Percentiles rank a stretch among this genome's conserved stretches.
Conservation (phyloP, 30 jellyfish, hydroid and myxozoan species). For the Mastigias papua region DNA sequence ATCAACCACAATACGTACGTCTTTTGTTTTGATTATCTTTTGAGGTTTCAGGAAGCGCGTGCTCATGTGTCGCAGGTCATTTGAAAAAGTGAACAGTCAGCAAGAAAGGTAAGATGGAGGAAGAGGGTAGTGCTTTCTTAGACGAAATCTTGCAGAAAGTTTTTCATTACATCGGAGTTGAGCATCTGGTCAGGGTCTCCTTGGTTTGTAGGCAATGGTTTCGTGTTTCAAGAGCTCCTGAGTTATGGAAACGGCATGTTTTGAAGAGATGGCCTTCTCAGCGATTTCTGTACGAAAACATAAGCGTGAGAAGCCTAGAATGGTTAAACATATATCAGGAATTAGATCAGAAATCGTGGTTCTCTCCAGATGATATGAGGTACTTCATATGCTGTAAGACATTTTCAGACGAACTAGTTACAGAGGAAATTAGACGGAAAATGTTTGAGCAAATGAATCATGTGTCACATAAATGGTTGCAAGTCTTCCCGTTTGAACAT, state of each 20-base stretch:
- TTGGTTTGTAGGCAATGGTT: slow-evolving; percentile 89
- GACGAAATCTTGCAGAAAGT: slow-evolving; percentile 84
- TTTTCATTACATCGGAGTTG: slow-evolving; percentile 59
- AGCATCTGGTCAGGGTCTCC: slow-evolving; percentile 41
- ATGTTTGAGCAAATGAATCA: slow-evolving; percentile 76
- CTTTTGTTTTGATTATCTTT: neutral
- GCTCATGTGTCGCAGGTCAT: slow-evolving; percentile 31
- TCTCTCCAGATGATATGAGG: slow-evolving; percentile 97
- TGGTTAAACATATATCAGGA: slow-evolving; percentile 88
- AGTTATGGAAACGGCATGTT: slow-evolving; percentile 84
- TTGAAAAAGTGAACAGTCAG: slow-evolving; percentile 30
- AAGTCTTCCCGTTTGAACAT: slow-evolving; percentile 84
- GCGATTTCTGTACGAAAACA: slow-evolving; percentile 81
- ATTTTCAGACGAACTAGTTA: slow-evolving; percentile 82
- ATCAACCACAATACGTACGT: neutral
- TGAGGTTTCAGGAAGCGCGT: slow-evolving; percentile 68
- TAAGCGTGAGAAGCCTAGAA: slow-evolving; percentile 58
- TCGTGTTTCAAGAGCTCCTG: slow-evolving; percentile 78
- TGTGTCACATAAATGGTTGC: slow-evolving; percentile 95
- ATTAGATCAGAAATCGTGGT: slow-evolving; percentile 79
- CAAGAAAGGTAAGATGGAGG: slow-evolving; percentile 28
- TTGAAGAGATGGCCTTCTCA: slow-evolving; percentile 94
- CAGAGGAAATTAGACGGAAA: slow-evolving; percentile 71
- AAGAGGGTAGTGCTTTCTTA: slow-evolving; percentile 22
- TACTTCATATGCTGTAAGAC: slow-evolving; percentile 95